Conservation (phyloP, 2,113 vertebrate genomes). For the Pseudorhombus dupliciocellatus region DNA sequence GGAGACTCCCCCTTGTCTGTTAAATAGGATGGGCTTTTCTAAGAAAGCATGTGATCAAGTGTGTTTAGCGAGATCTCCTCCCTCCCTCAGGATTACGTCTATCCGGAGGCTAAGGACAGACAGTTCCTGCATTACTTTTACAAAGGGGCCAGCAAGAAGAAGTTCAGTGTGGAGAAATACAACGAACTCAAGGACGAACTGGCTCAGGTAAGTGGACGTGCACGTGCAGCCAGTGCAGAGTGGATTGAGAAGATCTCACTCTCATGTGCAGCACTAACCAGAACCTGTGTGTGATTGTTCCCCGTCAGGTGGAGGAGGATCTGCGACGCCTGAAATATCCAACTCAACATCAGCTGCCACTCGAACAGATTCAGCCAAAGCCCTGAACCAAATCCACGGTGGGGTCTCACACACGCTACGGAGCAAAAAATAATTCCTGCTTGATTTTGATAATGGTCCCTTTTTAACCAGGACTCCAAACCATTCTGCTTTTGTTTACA, state of each 20-base stretch:
- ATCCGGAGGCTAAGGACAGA: constrained; percentile 84
- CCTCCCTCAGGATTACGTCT: constrained; percentile 88
- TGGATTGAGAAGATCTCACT: no score
- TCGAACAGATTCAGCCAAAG: constrained; percentile 80
- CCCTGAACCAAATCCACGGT: constrained; percentile 65
- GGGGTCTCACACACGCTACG: neutral
- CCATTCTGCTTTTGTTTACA: constrained; percentile 51
- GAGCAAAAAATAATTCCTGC: constrained; percentile 18
- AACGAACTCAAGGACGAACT: constrained; percentile 89
- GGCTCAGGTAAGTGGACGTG: constrained; percentile 80
- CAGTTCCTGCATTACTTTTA: constrained; percentile 92
- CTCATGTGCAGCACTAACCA: no score
- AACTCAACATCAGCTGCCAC: constrained; percentile 81
- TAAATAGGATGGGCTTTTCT: no score
- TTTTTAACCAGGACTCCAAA: constrained; percentile 55
- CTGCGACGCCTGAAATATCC: constrained; percentile 83
- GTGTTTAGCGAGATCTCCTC: neutral
- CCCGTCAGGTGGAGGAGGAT: constrained; percentile 84
- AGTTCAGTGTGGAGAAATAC: constrained; percentile 88
- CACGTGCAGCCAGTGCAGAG: no score
- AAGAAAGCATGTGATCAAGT: no score
- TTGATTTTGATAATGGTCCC: constrained; percentile 65
- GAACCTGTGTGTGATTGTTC: neutral
- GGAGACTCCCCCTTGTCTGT: no score
- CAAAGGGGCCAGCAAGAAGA: constrained; percentile 80